phyloP scores from a whole-genome alignment of 2,113 vertebrate genomes.

The Gallinago jamesoni region DNA sequence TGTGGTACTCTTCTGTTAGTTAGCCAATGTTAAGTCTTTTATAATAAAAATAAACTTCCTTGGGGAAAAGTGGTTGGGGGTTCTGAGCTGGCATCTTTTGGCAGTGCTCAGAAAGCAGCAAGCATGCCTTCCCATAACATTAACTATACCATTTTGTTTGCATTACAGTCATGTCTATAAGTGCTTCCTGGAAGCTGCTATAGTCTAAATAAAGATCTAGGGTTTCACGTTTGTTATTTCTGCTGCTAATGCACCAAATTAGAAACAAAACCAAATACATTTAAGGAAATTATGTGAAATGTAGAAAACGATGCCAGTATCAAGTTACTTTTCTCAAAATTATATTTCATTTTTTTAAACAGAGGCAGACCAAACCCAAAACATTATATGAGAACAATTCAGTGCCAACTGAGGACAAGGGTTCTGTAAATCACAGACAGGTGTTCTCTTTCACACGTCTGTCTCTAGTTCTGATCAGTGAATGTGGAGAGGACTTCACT shows the following conservation, averaged over 20 bases:
- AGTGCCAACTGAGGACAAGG: neutral
- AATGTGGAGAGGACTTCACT: neutral
- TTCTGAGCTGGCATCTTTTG: constrained; percentile 24
- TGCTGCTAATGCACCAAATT: neutral
- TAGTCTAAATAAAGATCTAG: constrained; percentile 46
- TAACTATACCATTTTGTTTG: constrained; percentile 13
- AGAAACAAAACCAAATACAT: constrained; percentile 7
- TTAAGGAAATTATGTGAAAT: neutral
- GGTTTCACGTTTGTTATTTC: constrained; percentile 1
- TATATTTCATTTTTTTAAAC: neutral
- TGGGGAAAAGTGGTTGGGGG: neutral
- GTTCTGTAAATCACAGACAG: neutral
- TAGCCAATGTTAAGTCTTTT: neutral
- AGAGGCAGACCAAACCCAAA: neutral
- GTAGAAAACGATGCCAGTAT: neutral
- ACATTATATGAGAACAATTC: neutral
- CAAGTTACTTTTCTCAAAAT: neutral
- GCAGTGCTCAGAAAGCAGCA: constrained; percentile 22
- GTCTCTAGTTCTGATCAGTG: neutral
- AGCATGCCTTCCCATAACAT: neutral
- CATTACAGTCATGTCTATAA: constrained; percentile 21
- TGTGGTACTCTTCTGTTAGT: neutral
- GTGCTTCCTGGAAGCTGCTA: constrained; percentile 32
- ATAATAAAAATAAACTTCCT: constrained; percentile 44
- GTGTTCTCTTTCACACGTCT: neutral